Evolutionary conservation across 2,797 vertebrate species (phyloP), one percentile per base, ranked within the genome.

Genomic region (Cetoscarus ocellatus): DNA sequence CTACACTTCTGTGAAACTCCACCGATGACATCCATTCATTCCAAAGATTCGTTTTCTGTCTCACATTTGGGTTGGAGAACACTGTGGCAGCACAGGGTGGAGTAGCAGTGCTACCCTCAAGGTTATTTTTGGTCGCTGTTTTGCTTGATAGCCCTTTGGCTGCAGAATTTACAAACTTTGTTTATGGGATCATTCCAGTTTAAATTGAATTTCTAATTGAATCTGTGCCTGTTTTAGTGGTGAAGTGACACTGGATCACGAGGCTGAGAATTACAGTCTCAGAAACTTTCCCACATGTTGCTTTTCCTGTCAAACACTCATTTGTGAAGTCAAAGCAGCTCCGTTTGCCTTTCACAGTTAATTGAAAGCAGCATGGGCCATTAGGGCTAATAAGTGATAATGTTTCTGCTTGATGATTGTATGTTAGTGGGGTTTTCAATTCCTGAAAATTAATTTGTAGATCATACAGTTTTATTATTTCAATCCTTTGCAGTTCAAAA

Each of bases 241-340:
- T 1, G 38, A 70, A 59, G 34, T 60, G 12, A 68, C 62, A 38
- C 12, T 13, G 27, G 69, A 39, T 67, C 67, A 58, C 15, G 9
- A 56, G 15, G 40, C 47, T 48, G 40, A 34, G 55, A 77, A 58
- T 45, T 59, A 34, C 51, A 52, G 51, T n/a, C 45, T 49, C 0
- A 54, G n/a, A 63, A 69, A 84, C 48, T 13, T 68, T 67, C 60
- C 64, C 54, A 68, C 75, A 63, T 63, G 67, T 79, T 77, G 61
- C 5, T 75, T 53, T 65, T 71, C 34, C 45, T 68, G 45, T 59
- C 62, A 45, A 57, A 56, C 0, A 19, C 55, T 72, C 47, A 73
- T 66, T 34, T 39, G 8, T 10, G 10, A 19, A 40, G 38, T 77
- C 15, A 73, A 78, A 76, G 57, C 55, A 63, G 36, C 27, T 55